These are phyloP conservation scores for Ptychobarbus kaznakovi DNA, from an alignment of 2,797 vertebrate species.

Conservation along the genomic window DNA sequence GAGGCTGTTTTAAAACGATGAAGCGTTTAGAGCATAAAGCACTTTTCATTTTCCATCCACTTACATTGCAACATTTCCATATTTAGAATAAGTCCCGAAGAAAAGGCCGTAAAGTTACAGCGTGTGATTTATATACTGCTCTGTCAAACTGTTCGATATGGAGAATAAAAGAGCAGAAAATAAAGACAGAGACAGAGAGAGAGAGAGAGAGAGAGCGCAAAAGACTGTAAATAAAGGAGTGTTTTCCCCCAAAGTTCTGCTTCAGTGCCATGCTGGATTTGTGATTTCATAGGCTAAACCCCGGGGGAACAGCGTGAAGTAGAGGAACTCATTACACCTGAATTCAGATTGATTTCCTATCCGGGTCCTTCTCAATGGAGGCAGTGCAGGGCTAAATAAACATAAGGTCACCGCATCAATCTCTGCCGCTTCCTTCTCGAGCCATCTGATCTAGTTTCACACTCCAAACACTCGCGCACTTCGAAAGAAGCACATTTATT, in stretches of 20 bases:
- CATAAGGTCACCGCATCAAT: slow-evolving; percentile 65
- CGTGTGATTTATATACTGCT: slow-evolving; percentile 41
- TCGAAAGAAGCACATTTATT: slow-evolving; percentile 15
- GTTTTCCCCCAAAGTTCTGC: slow-evolving; percentile 44
- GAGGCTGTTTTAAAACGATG: slow-evolving; percentile 19
- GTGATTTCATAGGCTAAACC: slow-evolving; percentile 57
- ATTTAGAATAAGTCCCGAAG: slow-evolving; percentile 26
- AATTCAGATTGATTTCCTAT: slow-evolving; percentile 65
- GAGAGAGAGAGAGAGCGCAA: slow-evolving; percentile 15
- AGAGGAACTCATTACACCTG: slow-evolving; percentile 57
- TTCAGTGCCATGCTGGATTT: slow-evolving; percentile 54
- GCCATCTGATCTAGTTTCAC: slow-evolving; percentile 56
- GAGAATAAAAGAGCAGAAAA: slow-evolving; percentile 14
- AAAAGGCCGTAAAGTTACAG: slow-evolving; percentile 16
- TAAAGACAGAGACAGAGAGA: background rate
- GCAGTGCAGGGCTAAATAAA: slow-evolving; percentile 59
- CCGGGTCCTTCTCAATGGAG: slow-evolving; percentile 55
- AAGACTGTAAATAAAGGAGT: slow-evolving; percentile 51
- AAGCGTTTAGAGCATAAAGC: slow-evolving; percentile 18
- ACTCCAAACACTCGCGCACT: slow-evolving; percentile 32
- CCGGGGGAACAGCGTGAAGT: slow-evolving; percentile 38
- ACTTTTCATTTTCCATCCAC: slow-evolving; percentile 17
- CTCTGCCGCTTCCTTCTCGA: slow-evolving; percentile 56
- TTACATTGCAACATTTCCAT: slow-evolving; percentile 24
- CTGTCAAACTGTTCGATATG: slow-evolving; percentile 43